Evolutionary conservation across 2,888 invertebrate genomes (phyloP).

Genomic region (Stenodera caucasica): DNA sequence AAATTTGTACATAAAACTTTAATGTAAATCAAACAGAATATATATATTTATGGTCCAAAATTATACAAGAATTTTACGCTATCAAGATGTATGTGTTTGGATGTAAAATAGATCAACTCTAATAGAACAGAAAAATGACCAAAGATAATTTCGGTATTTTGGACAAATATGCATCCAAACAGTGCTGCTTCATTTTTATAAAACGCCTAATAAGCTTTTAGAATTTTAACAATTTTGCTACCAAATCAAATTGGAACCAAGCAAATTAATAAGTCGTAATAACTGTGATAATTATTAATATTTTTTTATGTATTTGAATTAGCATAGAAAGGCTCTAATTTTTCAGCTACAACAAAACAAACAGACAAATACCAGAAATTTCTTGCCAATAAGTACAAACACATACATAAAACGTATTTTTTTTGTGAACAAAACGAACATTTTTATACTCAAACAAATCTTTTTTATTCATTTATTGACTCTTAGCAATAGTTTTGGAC

Average conservation of each 20-base stretch:
- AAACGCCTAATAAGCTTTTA: constrained; percentile 5
- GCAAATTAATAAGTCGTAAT: constrained; percentile 9
- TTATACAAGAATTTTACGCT: constrained; percentile 1
- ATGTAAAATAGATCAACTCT: no score
- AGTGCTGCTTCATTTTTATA: not conserved
- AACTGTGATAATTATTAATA: constrained; percentile 24
- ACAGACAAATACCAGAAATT: constrained; percentile 22
- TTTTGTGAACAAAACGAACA: no score
- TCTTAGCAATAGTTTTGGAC: constrained; percentile 12
- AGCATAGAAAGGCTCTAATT: constrained; percentile 21
- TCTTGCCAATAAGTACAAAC: constrained; percentile 28
- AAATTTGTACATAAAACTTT: not conserved
- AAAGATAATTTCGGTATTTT: not conserved
- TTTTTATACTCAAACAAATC: constrained; percentile 26
- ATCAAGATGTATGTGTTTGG: not conserved
- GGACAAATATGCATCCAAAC: not conserved
- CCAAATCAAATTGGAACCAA: not conserved
- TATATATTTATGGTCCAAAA: constrained; percentile 7
- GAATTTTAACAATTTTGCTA: not conserved
- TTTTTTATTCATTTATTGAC: constrained; percentile 17
- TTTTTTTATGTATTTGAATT: constrained; percentile 22
- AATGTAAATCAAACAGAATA: no score
- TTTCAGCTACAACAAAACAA: constrained; percentile 3
- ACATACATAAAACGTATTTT: constrained; percentile 12
- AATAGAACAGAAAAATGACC: no score